A percentile compares a stretch with the other conserved stretches of the same genome.
phyloP scores from a whole-genome alignment of 2,888 invertebrate species.

The Polydesmus complanatus region DNA sequence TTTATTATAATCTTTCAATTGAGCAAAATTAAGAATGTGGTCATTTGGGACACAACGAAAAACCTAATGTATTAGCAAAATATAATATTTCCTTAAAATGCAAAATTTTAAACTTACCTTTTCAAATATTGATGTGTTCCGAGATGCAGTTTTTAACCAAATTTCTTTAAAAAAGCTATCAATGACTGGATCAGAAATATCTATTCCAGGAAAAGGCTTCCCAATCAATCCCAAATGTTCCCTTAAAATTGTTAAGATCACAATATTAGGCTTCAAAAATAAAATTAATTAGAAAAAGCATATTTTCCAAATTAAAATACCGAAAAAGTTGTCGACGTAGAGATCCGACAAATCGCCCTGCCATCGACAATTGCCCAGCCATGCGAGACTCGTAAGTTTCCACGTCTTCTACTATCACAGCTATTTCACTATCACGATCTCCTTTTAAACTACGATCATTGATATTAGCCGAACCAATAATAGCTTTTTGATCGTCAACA shows the following conservation, averaged over 20 bases:
- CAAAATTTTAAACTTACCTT: slow-evolving; percentile 39
- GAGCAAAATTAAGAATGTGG: slow-evolving; percentile 58
- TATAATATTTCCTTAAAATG: background rate
- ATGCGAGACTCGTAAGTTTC: slow-evolving; percentile 54
- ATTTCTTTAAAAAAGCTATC: slow-evolving; percentile 68
- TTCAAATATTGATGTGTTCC: slow-evolving; percentile 80
- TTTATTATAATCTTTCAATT: slow-evolving; percentile 57
- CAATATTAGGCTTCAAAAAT: too few species aligned
- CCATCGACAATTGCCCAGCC: slow-evolving; percentile 64
- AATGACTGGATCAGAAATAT: slow-evolving; percentile 63
- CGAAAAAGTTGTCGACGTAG: slow-evolving; percentile 67
- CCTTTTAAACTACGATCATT: slow-evolving; percentile 93
- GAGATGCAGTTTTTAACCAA: slow-evolving; percentile 65
- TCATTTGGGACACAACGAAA: slow-evolving; percentile 85
- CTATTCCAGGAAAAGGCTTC: slow-evolving; percentile 33
- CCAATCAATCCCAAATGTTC: slow-evolving; percentile 73
- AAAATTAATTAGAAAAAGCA: background rate
- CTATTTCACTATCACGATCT: slow-evolving; percentile 85
- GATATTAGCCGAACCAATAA: slow-evolving; percentile 96
- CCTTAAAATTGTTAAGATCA: too few species aligned
- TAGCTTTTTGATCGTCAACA: slow-evolving; percentile 76
- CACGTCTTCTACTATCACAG: slow-evolving; percentile 64
- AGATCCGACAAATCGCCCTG: slow-evolving; percentile 73
- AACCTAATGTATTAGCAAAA: slow-evolving; percentile 39
- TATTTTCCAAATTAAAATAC: slow-evolving; percentile 22